phyloP scores from a whole-genome alignment of 1,140 invertebrate species.

The Brevipalpus yothersi region DNA sequence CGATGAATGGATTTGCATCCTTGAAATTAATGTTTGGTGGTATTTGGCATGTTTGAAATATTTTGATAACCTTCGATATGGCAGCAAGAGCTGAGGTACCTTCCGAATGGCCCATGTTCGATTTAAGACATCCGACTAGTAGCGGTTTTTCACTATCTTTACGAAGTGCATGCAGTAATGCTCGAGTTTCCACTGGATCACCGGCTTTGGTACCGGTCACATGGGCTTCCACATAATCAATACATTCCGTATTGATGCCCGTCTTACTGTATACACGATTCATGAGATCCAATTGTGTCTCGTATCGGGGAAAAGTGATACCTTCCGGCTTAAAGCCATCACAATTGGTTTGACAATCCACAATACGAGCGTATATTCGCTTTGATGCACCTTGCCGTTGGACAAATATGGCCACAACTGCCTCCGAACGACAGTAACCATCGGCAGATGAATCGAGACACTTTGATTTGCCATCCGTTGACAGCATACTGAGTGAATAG shows the following conservation, averaged over 20 bases:
- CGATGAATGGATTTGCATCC: slow-evolving; percentile 27
- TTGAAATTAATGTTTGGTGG: slow-evolving; percentile 30
- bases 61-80: slow-evolving; percentile 23
- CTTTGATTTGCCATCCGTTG: slow-evolving; percentile 6
- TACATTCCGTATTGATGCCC: slow-evolving; percentile 47
- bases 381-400: slow-evolving; percentile 22
- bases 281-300: slow-evolving; percentile 61
- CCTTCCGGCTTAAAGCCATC: slow-evolving; percentile 69
- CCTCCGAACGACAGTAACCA: slow-evolving; percentile 21
- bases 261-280: slow-evolving; percentile 56
- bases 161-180: slow-evolving; percentile 55
- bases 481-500: slow-evolving; percentile 15
- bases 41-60: slow-evolving; percentile 24
- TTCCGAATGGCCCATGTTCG: slow-evolving; percentile 79
- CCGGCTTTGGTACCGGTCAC: slow-evolving; percentile 60
- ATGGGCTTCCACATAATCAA: slow-evolving; percentile 78
- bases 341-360: slow-evolving; percentile 59
- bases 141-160: slow-evolving; percentile 34
- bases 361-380: slow-evolving; percentile 36
- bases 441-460: slow-evolving; percentile 10
- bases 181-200: slow-evolving; percentile 53
- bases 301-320: slow-evolving; percentile 58
- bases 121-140: slow-evolving; percentile 66
- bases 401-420: slow-evolving; percentile 25
- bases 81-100: slow-evolving; percentile 46